phyloP scores from a whole-genome alignment of 2,888 invertebrate species.

The Auanema freiburgensis region DNA sequence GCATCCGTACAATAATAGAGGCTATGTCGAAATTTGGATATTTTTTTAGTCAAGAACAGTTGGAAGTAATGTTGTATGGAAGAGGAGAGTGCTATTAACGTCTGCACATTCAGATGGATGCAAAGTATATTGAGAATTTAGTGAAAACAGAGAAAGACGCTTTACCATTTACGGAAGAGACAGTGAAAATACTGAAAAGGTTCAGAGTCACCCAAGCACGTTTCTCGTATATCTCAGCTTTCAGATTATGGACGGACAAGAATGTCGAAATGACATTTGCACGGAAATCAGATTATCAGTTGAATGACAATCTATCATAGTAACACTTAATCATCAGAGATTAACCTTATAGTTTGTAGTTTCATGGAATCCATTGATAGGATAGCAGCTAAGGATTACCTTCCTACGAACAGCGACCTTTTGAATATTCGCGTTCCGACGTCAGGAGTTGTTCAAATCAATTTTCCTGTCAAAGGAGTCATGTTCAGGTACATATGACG shows the following conservation, averaged over 20 bases:
- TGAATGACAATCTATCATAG: constrained; percentile 35
- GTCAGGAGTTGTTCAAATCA: constrained; percentile 39
- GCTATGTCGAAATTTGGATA: constrained; percentile 16
- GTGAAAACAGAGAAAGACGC: neutral
- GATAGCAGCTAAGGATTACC: constrained; percentile 26
- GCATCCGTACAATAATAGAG: constrained; percentile 13
- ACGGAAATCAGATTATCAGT: constrained; percentile 31
- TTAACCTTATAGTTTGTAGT: constrained; percentile 27
- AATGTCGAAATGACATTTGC: constrained; percentile 33
- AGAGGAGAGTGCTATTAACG: neutral
- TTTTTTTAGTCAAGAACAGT: neutral
- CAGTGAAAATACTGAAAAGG: neutral
- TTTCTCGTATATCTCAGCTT: neutral
- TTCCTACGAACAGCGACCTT: constrained; percentile 35
- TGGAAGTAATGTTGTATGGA: constrained; percentile 3
- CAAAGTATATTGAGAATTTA: neutral
- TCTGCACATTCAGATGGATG: neutral
- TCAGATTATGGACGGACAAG: constrained; percentile 35
- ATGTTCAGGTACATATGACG: constrained; percentile 28
- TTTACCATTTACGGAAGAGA: neutral
- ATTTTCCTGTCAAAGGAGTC: constrained; percentile 36
- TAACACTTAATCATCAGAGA: constrained; percentile 5
- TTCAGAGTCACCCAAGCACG: neutral
- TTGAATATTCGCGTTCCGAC: constrained; percentile 38
- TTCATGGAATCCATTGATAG: constrained; percentile 42